Percentiles rank a stretch among this genome's conserved stretches.
phyloP scores from a whole-genome alignment of 2,797 vertebrate genomes.

The Valencia hispanica region DNA sequence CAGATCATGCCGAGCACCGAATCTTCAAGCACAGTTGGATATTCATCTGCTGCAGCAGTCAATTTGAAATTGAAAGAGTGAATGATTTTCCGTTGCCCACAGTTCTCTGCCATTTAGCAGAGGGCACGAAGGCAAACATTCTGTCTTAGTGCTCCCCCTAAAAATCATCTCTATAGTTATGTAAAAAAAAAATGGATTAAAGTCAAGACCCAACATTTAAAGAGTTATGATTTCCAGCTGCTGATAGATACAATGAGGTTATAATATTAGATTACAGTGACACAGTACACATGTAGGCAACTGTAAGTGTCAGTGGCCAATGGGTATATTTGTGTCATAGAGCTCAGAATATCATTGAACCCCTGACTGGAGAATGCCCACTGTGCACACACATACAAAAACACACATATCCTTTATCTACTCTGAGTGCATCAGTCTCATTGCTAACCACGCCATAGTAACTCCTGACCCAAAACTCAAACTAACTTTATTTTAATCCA shows the following conservation, averaged over 20 bases:
- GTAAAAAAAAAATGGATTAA: slow-evolving; percentile 26
- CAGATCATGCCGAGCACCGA: too few species aligned
- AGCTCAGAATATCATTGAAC: slow-evolving; percentile 29
- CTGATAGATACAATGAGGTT: slow-evolving; percentile 35
- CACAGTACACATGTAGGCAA: slow-evolving; percentile 42
- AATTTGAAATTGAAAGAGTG: too few species aligned
- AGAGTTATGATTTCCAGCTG: slow-evolving; percentile 11
- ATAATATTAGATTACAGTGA: slow-evolving; percentile 53
- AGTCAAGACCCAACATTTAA: slow-evolving; percentile 12
- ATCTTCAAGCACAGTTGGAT: too few species aligned
- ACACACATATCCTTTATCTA: background rate
- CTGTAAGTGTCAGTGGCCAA: slow-evolving; percentile 21
- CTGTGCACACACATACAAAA: slow-evolving; percentile 16
- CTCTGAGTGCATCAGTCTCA: background rate
- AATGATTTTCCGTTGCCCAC: too few species aligned
- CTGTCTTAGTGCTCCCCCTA: too few species aligned
- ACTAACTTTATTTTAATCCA: too few species aligned
- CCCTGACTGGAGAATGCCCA: background rate
- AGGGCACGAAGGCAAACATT: too few species aligned
- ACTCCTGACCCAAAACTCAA: too few species aligned
- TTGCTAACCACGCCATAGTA: too few species aligned
- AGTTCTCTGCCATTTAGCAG: too few species aligned
- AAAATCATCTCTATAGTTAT: too few species aligned
- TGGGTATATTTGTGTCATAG: slow-evolving; percentile 32
- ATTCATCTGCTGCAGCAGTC: too few species aligned